Evolutionary conservation across 2,797 vertebrate genomes (phyloP), one percentile per base, ranked within the genome.

Genomic region (Propithecus perrieri): DNA sequence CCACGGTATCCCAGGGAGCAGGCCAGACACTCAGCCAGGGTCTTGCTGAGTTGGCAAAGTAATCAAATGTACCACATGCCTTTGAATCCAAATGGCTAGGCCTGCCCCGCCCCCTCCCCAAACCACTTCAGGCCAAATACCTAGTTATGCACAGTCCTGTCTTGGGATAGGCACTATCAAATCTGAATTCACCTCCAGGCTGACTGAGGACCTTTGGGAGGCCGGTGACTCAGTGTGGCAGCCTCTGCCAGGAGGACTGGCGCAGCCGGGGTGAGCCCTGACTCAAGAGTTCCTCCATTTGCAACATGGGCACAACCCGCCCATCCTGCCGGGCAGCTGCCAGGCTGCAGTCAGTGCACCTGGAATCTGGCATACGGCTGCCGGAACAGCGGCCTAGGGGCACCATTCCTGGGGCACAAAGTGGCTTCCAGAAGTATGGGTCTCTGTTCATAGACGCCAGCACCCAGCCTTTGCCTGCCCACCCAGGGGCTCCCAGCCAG

Each of bases 11-110:
- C 1, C 93, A 96, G 53, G 97, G 99, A 98, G 99, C 13, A 67
- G 11, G 30, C 95, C 87, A 99, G 98, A 69, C 99, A 98, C 0
- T 98, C 86, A 0, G 92, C 98, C 18, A 61, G 53, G 4, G 9
- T 43, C 74, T 71, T 48, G 3, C 2, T 35, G 63, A 88, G 65
- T 18, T 5, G 74, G 71, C 53, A 91, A 91, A 0, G 97, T 97
- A 97, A 99, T 99, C 91, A 98, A 98, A 89, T 99, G 98, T 4
- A 98, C 98, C 35, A 98, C 97, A 26, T 4, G 8, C 12, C 5
- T 71, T 22, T 35, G 75, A 75, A 67, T 67, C 74, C 57, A 80
- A 50, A 81, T 5, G 41, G 55, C 22, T 8, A 41, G 50, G 12
- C 18, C 65, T 69, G 78, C 41, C 33, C 48, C 0, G 0, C 6